These are phyloP conservation scores for Ostrea edulis DNA, from an alignment of 1,140 invertebrate species.

Conservation along the genomic window DNA sequence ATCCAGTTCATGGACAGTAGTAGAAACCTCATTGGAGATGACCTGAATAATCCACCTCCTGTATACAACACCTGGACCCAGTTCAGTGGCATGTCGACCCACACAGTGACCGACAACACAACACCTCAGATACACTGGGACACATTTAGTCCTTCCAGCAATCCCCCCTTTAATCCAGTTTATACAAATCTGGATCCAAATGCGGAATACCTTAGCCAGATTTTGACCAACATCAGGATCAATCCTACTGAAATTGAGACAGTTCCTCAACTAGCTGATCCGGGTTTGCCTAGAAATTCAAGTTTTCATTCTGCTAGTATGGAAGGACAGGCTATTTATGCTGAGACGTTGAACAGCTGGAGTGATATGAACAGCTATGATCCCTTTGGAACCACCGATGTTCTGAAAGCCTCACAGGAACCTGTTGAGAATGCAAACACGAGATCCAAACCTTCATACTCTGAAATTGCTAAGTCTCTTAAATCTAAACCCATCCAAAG, in stretches of 20 bases:
- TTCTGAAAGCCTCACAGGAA: not conserved
- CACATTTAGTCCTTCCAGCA: conserved; percentile 50
- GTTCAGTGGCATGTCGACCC: conserved; percentile 65
- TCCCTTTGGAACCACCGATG: conserved; percentile 50
- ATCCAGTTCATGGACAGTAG: not conserved
- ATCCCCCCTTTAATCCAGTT: conserved; percentile 47
- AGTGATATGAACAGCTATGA: conserved; percentile 54
- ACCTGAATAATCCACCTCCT: not conserved
- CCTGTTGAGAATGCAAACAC: not conserved
- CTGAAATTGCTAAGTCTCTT: conserved; percentile 66
- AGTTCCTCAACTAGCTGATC: conserved; percentile 41
- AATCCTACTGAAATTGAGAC: conserved; percentile 47
- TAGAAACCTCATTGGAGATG: not conserved
- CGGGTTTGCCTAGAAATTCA: conserved; percentile 11
- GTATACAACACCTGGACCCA: conserved; percentile 59
- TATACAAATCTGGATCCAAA: conserved; percentile 42
- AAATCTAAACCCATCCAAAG: conserved; percentile 57
- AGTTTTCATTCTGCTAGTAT: conserved; percentile 46
- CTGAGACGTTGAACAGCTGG: conserved; percentile 53
- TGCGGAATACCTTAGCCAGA: conserved; percentile 45
- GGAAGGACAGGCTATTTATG: conserved; percentile 58
- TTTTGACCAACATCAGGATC: conserved; percentile 51
- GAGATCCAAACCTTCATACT: conserved; percentile 63
- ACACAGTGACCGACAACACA: conserved; percentile 47
- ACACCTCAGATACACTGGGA: conserved; percentile 50